Evolutionary conservation across 1,140 invertebrate species (phyloP).

Genomic region (Euwallacea similis): DNA sequence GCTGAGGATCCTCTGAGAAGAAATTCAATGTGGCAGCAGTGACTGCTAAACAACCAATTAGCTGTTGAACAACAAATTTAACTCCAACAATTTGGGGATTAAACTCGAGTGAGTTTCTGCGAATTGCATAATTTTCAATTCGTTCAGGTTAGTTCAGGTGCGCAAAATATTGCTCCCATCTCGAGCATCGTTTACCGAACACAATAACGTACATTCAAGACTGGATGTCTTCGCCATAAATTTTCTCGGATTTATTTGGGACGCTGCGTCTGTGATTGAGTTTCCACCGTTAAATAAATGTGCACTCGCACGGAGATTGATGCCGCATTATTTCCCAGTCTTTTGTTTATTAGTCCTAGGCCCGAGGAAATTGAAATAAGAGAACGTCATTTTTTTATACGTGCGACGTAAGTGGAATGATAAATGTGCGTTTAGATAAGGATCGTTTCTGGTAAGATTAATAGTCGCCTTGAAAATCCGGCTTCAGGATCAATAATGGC

Average conservation of each 20-base stretch:
- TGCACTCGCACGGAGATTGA: constrained; percentile 15
- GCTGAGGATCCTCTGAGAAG: too few species aligned
- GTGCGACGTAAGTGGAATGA: background rate
- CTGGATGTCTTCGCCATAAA: constrained; percentile 19
- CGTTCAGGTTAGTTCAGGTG: background rate
- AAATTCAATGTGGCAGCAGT: too few species aligned
- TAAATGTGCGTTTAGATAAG: constrained; percentile 13
- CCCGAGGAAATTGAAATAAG: too few species aligned
- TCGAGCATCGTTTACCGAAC: constrained; percentile 12
- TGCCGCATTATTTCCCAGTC: constrained; percentile 13
- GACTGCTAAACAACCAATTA: too few species aligned
- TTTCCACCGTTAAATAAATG: constrained; percentile 31
- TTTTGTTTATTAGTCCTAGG: too few species aligned
- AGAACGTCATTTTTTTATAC: too few species aligned
- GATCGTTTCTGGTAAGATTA: constrained; percentile 13
- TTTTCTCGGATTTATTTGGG: constrained; percentile 25
- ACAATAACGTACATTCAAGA: constrained; percentile 26
- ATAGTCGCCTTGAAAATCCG: constrained; percentile 10
- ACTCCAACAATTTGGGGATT: too few species aligned
- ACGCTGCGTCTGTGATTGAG: constrained; percentile 31
- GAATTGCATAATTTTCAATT: too few species aligned
- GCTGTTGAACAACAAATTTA: too few species aligned
- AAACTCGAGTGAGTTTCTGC: too few species aligned
- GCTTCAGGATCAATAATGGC: constrained; percentile 13
- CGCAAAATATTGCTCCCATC: constrained; percentile 2